These are phyloP conservation scores for Procambarus clarkii DNA, from an alignment of 1,140 invertebrate species.

Conservation along the genomic window DNA sequence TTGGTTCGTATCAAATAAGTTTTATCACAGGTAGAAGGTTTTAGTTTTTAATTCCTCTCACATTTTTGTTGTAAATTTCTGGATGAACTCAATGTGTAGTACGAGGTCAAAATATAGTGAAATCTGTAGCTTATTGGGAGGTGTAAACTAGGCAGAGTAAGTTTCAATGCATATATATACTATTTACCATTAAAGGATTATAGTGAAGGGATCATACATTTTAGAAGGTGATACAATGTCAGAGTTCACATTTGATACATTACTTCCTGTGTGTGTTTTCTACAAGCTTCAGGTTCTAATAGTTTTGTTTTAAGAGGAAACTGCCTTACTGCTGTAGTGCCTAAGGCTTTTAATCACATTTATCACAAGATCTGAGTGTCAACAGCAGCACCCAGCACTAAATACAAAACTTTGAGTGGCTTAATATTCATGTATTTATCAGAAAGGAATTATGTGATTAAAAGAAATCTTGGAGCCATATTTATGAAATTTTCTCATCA, in stretches of 20 bases:
- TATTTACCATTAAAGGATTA: not conserved
- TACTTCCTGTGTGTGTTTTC: not conserved
- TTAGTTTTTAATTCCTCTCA: not conserved
- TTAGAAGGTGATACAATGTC: not conserved
- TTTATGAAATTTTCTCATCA: not conserved
- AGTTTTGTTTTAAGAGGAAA: not conserved
- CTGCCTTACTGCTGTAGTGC: not conserved
- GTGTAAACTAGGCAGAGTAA: not conserved
- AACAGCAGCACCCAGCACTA: not conserved
- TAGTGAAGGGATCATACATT: not conserved
- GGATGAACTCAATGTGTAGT: not conserved
- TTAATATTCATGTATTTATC: not conserved
- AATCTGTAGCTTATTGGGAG: not conserved
- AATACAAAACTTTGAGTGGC: constrained; percentile 7
- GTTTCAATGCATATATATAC: not conserved
- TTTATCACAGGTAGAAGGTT: not conserved
- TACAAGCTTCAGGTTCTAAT: not conserved
- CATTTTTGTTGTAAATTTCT: not conserved
- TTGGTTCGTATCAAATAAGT: no score
- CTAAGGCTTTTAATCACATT: constrained; percentile 3
- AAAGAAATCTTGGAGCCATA: not conserved
- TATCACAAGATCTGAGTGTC: not conserved
- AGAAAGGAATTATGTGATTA: not conserved
- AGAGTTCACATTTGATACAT: not conserved
- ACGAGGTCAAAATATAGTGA: not conserved